Percentiles rank a stretch among this genome's conserved stretches.
phyloP scores from a whole-genome alignment of 2,113 vertebrate species.

The Cariama cristata region DNA sequence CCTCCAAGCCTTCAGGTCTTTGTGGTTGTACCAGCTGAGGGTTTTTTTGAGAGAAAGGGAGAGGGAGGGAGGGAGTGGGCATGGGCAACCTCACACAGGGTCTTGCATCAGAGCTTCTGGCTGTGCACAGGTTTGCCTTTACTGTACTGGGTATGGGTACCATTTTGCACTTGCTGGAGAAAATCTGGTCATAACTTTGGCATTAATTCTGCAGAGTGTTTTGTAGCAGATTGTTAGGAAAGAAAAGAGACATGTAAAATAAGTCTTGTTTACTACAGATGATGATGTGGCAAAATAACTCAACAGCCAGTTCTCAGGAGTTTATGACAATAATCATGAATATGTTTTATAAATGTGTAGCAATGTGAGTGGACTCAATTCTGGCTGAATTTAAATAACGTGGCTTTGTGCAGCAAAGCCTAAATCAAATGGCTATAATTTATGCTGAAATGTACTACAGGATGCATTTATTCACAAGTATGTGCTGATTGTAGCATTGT shows the following conservation, averaged over 20 bases:
- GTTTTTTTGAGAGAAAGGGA: too few relatives aligned
- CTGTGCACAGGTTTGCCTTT: neutral
- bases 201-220: neutral
- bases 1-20: too few relatives aligned
- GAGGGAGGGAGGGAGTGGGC: neutral
- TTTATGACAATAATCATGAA: conserved; percentile 61
- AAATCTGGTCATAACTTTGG: neutral
- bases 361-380: conserved; percentile 40
- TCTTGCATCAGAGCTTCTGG: neutral
- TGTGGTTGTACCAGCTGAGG: neutral
- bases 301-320: conserved; percentile 11
- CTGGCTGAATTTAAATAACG: conserved; percentile 19
- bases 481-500: conserved; percentile 60
- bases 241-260: conserved; percentile 32
- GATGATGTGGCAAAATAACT: conserved; percentile 63
- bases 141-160: neutral
- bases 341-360: conserved; percentile 44
- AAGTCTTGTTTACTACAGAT: conserved; percentile 61
- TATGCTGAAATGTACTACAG: conserved; percentile 45
- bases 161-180: neutral
- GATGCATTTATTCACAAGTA: conserved; percentile 67
- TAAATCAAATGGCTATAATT: conserved; percentile 49
- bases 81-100: accelerated
- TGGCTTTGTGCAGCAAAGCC: conserved; percentile 27
- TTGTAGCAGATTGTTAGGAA: conserved; percentile 34